Evolutionary conservation across 1,140 invertebrate genomes (phyloP), one percentile per base, ranked within the genome.

Genomic region (Pogonomyrmex barbatus): DNA sequence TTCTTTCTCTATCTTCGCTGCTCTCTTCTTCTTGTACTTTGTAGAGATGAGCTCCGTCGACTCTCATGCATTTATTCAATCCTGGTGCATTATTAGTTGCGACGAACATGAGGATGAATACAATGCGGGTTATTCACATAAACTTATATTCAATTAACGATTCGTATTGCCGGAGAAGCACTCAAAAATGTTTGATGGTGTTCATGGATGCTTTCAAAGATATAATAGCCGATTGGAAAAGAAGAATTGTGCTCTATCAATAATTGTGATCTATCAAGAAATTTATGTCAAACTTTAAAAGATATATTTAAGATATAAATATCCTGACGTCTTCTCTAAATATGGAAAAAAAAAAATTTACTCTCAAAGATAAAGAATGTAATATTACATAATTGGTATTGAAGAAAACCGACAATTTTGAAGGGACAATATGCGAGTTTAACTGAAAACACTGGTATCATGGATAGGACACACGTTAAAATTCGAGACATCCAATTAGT

Each of bases 21-120:
- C 14, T 24, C 54, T 50, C 47, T 60, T 30, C 52, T 47, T 14
- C 79, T 10, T 14, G 24, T 24, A 71, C 68, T 83, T 75, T 47
- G 54, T 60, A 82, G 42, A 73, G 67, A 82, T 56, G 54, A 82
- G 79, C 54, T 73, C 42, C 67, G 79, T 6, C 12, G n/a, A 30
- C 42, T 75, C 68, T 83, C 79, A 83, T 83, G 68, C 79, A 83
- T 83, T 83, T 83, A 83, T 83, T 83, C 79, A 83, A 75, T 83
- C 79, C 12, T 3, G 42, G 75, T 60, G 68, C 68, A 83, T 83
- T 75, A 83, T 83, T 83, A 83, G 79, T 39, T n/a, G 5, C 65
- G 24, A 82, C 50, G 30, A 82, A 12, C 79, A 82, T 30, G 33
- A 83, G 45, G 30, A 83, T 83, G 45, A 75, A 83, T 62, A 60